These are phyloP conservation scores for Notodonta dromedarius DNA, from an alignment of 2,888 invertebrate genomes.

Conservation along the genomic window DNA sequence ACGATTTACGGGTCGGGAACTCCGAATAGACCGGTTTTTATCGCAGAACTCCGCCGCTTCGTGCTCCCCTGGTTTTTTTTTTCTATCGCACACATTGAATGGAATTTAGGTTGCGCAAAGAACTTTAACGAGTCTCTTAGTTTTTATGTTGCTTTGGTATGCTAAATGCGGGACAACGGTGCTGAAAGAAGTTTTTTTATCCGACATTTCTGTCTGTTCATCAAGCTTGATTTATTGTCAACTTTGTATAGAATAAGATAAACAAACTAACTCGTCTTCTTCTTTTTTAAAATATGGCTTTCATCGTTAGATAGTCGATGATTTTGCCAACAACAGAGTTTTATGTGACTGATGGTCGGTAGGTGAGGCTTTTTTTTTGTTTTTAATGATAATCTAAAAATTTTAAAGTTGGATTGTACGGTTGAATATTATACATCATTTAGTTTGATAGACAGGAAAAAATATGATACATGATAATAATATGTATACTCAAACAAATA, in stretches of 20 bases:
- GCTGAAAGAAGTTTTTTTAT: not conserved
- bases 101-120: conserved; percentile 35
- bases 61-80: conserved; percentile 51
- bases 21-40: conserved; percentile 55
- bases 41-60: conserved; percentile 51
- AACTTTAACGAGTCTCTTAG: conserved; percentile 35
- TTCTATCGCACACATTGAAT: conserved; percentile 27
- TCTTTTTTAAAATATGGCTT: too few relatives aligned
- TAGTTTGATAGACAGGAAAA: too few relatives aligned
- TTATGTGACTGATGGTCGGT: too few relatives aligned
- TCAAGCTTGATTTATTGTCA: not conserved
- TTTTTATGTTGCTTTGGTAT: conserved; percentile 28
- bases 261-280: too few relatives aligned
- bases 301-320: too few relatives aligned
- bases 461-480: too few relatives aligned
- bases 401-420: too few relatives aligned
- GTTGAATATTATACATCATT: too few relatives aligned
- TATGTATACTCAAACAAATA: too few relatives aligned
- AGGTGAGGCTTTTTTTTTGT: too few relatives aligned
- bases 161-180: conserved; percentile 20
- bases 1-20: conserved; percentile 60
- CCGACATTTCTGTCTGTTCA: not conserved
- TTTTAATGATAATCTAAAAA: too few relatives aligned
- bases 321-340: too few relatives aligned
- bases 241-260: not conserved